Evolutionary conservation across 2,113 vertebrate species (phyloP).

Genomic region (Tympanuchus pallidicinctus): DNA sequence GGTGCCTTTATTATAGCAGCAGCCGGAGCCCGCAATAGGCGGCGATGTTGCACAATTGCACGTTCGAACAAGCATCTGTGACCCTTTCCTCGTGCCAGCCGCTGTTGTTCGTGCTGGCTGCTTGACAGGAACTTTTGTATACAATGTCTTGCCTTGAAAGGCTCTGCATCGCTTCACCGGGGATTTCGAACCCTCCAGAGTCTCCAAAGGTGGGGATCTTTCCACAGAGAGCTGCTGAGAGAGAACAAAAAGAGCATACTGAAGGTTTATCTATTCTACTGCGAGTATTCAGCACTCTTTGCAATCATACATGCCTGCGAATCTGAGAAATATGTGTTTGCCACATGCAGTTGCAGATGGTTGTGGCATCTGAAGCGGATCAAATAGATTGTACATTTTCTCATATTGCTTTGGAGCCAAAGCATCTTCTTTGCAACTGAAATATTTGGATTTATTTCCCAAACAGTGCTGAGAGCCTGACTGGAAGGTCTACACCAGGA

Average conservation of each 20-base stretch:
- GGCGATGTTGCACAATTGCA: neutral
- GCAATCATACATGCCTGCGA: neutral
- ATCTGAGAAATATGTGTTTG: neutral
- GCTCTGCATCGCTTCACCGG: neutral
- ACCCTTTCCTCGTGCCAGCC: neutral
- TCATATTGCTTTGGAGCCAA: neutral
- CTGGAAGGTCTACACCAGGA: neutral
- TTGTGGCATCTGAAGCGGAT: constrained; percentile 34
- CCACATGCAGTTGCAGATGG: constrained; percentile 52
- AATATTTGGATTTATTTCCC: constrained; percentile 33
- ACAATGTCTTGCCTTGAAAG: neutral
- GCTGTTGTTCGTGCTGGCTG: rapidly evolving
- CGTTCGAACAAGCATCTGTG: neutral
- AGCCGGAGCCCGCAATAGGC: rapidly evolving
- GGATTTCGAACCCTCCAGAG: neutral
- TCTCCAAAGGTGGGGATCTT: neutral
- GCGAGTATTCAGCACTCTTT: neutral
- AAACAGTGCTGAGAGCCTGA: neutral
- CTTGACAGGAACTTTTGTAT: neutral
- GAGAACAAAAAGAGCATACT: neutral
- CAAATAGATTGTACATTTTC: constrained; percentile 8
- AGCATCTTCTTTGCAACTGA: constrained; percentile 5
- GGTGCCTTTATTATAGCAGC: neutral
- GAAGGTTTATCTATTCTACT: neutral
- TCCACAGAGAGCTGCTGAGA: neutral